Evolutionary conservation across 2,113 vertebrate genomes (phyloP).

Genomic region (Hippocampus abdominalis): DNA sequence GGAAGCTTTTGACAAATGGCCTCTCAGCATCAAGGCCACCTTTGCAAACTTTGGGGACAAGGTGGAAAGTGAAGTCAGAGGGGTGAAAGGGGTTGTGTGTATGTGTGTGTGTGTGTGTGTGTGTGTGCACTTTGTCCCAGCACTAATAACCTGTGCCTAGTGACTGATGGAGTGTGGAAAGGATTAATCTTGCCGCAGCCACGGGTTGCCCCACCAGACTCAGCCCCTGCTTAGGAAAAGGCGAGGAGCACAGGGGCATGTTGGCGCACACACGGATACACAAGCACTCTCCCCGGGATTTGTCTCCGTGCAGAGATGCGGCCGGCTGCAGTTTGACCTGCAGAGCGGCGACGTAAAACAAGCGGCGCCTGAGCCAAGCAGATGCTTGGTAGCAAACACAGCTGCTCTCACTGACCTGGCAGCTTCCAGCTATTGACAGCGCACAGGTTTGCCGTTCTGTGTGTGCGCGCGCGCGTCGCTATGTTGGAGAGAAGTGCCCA

Average conservation of each 20-base stretch:
- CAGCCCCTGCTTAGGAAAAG: conserved; percentile 57
- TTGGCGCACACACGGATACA: conserved; percentile 12
- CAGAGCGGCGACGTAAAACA: conserved; percentile 50
- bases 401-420: conserved; percentile 34
- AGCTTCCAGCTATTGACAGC: conserved; percentile 14
- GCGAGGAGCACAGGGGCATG: conserved; percentile 51
- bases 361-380: conserved; percentile 42
- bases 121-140: conserved; percentile 26
- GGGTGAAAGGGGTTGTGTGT: conserved; percentile 41
- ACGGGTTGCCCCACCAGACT: conserved; percentile 61
- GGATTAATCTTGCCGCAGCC: conserved; percentile 65
- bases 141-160: conserved; percentile 65
- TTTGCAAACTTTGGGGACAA: conserved; percentile 62
- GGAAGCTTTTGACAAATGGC: conserved; percentile 80
- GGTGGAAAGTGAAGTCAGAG: conserved; percentile 50
- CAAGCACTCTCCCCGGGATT: conserved; percentile 29
- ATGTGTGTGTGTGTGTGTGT: conserved; percentile 24
- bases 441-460: conserved; percentile 12
- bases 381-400: conserved; percentile 53
- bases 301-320: conserved; percentile 27
- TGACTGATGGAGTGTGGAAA: conserved; percentile 68
- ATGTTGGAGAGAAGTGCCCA: background rate
- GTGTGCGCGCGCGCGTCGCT: background rate
- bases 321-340: conserved; percentile 64
- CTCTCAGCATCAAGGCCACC: conserved; percentile 71